phyloP scores from a whole-genome alignment of 2,797 vertebrate species.

The Sebastes nivosus region DNA sequence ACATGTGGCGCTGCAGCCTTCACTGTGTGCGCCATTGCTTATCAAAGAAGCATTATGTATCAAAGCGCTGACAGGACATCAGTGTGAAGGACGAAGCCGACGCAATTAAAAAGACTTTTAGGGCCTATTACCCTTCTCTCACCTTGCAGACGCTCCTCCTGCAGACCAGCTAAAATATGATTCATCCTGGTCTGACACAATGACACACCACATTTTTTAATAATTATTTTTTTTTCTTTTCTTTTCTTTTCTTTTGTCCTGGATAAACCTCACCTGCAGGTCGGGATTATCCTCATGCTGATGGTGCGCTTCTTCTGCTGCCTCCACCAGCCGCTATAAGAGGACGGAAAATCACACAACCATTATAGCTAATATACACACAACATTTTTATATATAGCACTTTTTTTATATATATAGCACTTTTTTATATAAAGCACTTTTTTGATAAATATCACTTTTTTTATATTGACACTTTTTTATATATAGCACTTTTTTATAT shows the following conservation, averaged over 20 bases:
- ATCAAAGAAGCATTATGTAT: slow-evolving; percentile 53
- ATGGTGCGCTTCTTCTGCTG: slow-evolving; percentile 95
- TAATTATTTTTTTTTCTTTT: not conserved
- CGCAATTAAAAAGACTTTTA: slow-evolving; percentile 63
- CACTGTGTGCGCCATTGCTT: slow-evolving; percentile 31
- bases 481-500: too few species aligned
- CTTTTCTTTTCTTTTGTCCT: not conserved
- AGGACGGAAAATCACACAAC: not conserved
- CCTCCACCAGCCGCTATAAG: slow-evolving; percentile 94
- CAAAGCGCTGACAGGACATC: slow-evolving; percentile 46
- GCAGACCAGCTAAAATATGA: slow-evolving; percentile 18
- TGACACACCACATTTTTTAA: slow-evolving; percentile 7
- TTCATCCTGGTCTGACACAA: slow-evolving; percentile 6
- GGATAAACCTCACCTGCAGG: slow-evolving; percentile 87
- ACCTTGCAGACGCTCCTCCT: slow-evolving; percentile 47
- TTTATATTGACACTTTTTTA: too few species aligned
- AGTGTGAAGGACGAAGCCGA: slow-evolving; percentile 58
- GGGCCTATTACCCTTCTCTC: slow-evolving; percentile 60
- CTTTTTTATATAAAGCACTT: too few species aligned
- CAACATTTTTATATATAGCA: not conserved
- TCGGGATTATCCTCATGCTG: slow-evolving; percentile 97
- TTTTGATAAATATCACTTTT: too few species aligned
- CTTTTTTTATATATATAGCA: too few species aligned
- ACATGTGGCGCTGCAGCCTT: slow-evolving; percentile 17
- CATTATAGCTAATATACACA: not conserved